These are phyloP conservation scores for Neostethus bicornis DNA, from an alignment of 2,797 vertebrate species.

Conservation along the genomic window DNA sequence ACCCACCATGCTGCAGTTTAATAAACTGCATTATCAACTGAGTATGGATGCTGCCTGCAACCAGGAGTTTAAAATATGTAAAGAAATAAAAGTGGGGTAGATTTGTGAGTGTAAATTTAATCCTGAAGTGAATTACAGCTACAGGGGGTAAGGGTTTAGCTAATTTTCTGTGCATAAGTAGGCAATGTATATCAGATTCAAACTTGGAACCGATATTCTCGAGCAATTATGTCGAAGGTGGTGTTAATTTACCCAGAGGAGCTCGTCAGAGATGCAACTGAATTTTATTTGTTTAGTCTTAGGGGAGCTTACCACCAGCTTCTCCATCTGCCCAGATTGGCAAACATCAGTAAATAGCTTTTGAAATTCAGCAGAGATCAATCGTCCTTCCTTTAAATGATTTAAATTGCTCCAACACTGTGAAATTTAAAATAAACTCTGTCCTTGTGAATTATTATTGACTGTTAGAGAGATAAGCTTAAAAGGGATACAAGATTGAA, in stretches of 20 bases:
- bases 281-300: slow-evolving; percentile 68
- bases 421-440: slow-evolving; percentile 45
- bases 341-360: slow-evolving; percentile 65
- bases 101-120: slow-evolving; percentile 62
- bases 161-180: slow-evolving; percentile 38
- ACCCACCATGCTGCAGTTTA: slow-evolving; percentile 71
- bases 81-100: slow-evolving; percentile 28
- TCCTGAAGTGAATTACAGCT: slow-evolving; percentile 73
- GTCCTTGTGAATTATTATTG: slow-evolving; percentile 34
- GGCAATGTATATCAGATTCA: slow-evolving; percentile 26
- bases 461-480: slow-evolving; percentile 27
- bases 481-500: slow-evolving; percentile 17
- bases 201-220: slow-evolving; percentile 35
- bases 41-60: slow-evolving; percentile 46
- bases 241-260: slow-evolving; percentile 56
- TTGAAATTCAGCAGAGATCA: slow-evolving; percentile 69
- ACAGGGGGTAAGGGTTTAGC: slow-evolving; percentile 41
- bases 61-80: slow-evolving; percentile 67
- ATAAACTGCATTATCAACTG: slow-evolving; percentile 81
- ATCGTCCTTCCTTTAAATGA: slow-evolving; percentile 65
- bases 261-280: slow-evolving; percentile 40
- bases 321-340: slow-evolving; percentile 75
- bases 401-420: slow-evolving; percentile 39
- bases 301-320: slow-evolving; percentile 57
- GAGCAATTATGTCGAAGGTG: slow-evolving; percentile 52